Conservation (phyloP, 2,888 invertebrate species). For the Tolmerus cingulatus region DNA sequence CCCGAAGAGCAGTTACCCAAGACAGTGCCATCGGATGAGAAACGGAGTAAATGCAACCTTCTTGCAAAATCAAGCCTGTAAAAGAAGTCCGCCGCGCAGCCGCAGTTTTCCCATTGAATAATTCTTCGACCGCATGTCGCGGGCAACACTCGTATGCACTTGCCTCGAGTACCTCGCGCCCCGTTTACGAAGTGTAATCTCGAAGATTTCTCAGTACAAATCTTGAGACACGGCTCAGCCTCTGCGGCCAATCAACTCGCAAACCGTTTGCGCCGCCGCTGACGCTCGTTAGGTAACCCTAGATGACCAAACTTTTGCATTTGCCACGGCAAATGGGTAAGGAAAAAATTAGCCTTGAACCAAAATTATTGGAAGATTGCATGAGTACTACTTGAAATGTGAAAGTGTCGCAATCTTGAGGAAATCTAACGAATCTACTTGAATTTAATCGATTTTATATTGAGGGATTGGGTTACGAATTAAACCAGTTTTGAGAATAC, state of each 20-base stretch:
- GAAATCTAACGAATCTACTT: neutral
- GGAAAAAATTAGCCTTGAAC: slow-evolving; percentile 22
- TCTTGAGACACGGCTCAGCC: neutral
- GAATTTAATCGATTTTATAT: neutral
- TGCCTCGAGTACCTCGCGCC: neutral
- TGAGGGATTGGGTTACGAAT: neutral
- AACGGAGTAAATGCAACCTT: neutral
- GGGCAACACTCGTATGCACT: neutral
- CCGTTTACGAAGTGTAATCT: neutral
- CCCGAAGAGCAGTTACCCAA: neutral
- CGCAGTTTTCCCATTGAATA: neutral
- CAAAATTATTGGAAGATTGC: slow-evolving; percentile 19
- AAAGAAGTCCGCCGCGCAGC: neutral
- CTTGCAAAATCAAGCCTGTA: neutral
- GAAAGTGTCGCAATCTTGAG: neutral
- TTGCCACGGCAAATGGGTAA: neutral
- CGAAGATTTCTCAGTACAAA: neutral
- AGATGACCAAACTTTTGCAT: neutral
- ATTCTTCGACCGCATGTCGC: neutral
- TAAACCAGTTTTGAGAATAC: neutral
- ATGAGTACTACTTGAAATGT: neutral
- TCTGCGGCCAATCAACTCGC: neutral
- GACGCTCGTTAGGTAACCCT: neutral
- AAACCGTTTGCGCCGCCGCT: neutral
- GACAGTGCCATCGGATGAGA: neutral